Percentiles rank a stretch among this genome's conserved stretches.
Evolutionary conservation across 2,113 vertebrate species (phyloP).

Genomic region (Dryoscopus gambensis): DNA sequence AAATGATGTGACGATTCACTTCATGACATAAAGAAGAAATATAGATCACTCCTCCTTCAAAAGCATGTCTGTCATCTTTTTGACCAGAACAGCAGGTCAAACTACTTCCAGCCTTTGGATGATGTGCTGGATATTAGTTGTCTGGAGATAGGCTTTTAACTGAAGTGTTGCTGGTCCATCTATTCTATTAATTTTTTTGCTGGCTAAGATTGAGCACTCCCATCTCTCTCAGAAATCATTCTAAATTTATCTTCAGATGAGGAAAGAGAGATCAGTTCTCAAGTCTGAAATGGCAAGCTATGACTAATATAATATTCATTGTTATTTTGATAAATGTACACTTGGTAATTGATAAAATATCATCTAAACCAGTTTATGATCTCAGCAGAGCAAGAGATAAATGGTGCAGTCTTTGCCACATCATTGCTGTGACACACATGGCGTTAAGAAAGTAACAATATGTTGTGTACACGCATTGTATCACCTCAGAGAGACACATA

Average conservation of each 20-base stretch:
- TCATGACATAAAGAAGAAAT: neutral
- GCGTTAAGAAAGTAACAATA: neutral
- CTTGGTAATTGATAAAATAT: conserved; percentile 30
- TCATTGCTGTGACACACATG: neutral
- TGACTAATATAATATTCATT: conserved; percentile 25
- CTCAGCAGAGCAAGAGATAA: neutral
- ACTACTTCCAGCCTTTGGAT: neutral
- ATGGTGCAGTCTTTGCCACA: neutral
- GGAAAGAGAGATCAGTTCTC: conserved; percentile 2
- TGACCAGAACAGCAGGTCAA: neutral
- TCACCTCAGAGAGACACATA: neutral
- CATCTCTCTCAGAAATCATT: neutral
- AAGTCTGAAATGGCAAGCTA: neutral
- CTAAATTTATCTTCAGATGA: conserved; percentile 16
- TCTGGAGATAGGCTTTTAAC: neutral
- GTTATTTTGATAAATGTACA: conserved; percentile 39
- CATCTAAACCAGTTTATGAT: neutral
- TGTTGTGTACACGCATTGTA: neutral
- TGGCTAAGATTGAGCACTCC: neutral
- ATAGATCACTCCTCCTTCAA: neutral
- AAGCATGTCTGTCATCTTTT: neutral
- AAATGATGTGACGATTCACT: neutral
- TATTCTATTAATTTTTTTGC: neutral
- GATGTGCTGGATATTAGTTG: neutral
- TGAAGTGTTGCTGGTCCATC: neutral